phyloP scores from a whole-genome alignment of 2,888 invertebrate species.

The Drosophila sordidapex region DNA sequence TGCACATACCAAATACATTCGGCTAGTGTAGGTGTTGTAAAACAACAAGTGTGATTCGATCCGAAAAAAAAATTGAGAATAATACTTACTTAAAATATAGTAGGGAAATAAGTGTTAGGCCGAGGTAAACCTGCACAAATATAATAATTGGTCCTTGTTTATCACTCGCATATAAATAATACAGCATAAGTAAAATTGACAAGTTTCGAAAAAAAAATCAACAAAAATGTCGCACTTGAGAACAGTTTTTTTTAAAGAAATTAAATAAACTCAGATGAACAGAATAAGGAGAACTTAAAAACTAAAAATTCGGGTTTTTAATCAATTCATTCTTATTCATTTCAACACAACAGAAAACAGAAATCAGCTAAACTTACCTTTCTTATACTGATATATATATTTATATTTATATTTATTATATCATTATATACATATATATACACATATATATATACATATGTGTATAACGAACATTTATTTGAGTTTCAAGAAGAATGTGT shows the following conservation, averaged over 20 bases:
- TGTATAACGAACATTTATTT: background rate
- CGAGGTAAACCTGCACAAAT: background rate
- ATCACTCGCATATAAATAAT: background rate
- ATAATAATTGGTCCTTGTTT: background rate
- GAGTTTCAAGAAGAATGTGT: background rate
- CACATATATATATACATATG: background rate
- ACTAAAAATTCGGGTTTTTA: background rate
- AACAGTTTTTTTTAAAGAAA: background rate
- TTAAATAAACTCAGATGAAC: background rate
- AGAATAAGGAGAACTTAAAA: background rate
- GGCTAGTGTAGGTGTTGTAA: constrained; percentile 43
- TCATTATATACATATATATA: too few relatives aligned
- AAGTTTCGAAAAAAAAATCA: background rate
- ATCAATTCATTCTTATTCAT: background rate
- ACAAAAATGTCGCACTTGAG: too few relatives aligned
- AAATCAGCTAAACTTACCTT: background rate
- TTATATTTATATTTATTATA: too few relatives aligned
- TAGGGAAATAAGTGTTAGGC: too few relatives aligned
- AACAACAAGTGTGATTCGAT: constrained; percentile 26
- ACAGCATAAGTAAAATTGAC: too few relatives aligned
- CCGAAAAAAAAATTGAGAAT: background rate
- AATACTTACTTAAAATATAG: constrained; percentile 1
- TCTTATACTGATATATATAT: background rate
- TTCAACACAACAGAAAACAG: background rate
- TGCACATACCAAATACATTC: constrained; percentile 5